Conservation (phyloP, 1,140 invertebrate genomes). For the Pseudoatta argentina region DNA sequence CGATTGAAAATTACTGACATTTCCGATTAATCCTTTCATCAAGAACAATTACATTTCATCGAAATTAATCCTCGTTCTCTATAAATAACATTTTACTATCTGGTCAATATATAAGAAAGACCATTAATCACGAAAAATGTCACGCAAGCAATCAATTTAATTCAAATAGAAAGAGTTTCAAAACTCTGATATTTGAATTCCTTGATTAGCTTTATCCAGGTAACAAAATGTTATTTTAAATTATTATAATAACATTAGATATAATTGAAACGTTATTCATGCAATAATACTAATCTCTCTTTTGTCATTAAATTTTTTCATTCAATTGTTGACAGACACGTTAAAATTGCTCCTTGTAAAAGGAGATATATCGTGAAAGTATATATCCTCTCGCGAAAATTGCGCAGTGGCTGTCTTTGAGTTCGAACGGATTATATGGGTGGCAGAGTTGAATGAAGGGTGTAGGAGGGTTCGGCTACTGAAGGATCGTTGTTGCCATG, state of each 20-base stretch:
- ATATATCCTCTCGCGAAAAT: slow-evolving; percentile 76
- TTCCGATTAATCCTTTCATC: slow-evolving; percentile 26
- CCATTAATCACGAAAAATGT: neutral
- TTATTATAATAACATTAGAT: neutral
- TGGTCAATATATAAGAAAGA: neutral
- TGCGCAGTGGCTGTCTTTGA: slow-evolving; percentile 79
- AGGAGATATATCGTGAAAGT: slow-evolving; percentile 21
- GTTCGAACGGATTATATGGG: slow-evolving; percentile 78
- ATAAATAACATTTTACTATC: neutral
- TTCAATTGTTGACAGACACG: neutral
- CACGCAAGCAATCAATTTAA: neutral
- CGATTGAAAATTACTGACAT: slow-evolving; percentile 43
- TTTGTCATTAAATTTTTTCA: neutral
- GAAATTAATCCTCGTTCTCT: slow-evolving; percentile 13
- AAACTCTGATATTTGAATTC: neutral
- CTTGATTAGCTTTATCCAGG: neutral
- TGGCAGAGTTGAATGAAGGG: slow-evolving; percentile 81
- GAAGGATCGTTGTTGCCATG: slow-evolving; percentile 85
- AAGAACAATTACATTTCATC: slow-evolving; percentile 12
- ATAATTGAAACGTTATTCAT: neutral
- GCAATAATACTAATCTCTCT: neutral
- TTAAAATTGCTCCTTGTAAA: slow-evolving; percentile 7
- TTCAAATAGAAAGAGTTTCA: neutral
- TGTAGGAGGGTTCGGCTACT: slow-evolving; percentile 82
- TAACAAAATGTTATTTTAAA: neutral